Evolutionary conservation across 2,888 invertebrate genomes (phyloP).

Genomic region (Carterocephalus palaemon): DNA sequence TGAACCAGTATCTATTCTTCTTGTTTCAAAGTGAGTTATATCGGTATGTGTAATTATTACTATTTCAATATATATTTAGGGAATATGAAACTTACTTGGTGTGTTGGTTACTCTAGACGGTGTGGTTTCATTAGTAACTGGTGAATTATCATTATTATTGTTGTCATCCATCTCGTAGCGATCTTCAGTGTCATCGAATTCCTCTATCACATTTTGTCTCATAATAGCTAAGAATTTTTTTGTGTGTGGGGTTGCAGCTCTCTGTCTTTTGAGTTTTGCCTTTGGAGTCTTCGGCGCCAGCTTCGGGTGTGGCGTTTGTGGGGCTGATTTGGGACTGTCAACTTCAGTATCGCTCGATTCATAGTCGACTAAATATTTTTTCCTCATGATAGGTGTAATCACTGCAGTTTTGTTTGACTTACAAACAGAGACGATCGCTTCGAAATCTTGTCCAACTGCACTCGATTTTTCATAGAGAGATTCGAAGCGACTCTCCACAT

Average conservation of each 20-base stretch:
- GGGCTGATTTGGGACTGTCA: conserved; percentile 34
- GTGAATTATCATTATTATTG: conserved; percentile 36
- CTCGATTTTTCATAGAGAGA: conserved; percentile 55
- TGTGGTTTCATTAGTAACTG: conserved; percentile 42
- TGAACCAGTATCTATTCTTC: no score
- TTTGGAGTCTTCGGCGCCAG: conserved; percentile 53
- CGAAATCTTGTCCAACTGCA: conserved; percentile 47
- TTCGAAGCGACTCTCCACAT: conserved; percentile 59
- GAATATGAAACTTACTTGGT: conserved; percentile 48
- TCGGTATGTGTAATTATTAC: no score
- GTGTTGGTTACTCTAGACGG: conserved; percentile 45
- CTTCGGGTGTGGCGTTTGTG: conserved; percentile 49
- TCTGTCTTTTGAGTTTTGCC: conserved; percentile 45
- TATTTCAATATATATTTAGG: no score
- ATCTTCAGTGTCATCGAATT: conserved; percentile 45
- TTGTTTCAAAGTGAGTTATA: no score
- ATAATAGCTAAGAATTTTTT: conserved; percentile 54
- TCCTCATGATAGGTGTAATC: conserved; percentile 62
- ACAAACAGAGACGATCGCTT: conserved; percentile 54
- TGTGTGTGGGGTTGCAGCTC: conserved; percentile 60
- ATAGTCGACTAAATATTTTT: conserved; percentile 62
- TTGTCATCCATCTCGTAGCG: conserved; percentile 38
- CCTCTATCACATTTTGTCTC: conserved; percentile 54
- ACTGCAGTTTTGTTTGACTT: conserved; percentile 61
- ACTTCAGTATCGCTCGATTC: conserved; percentile 62